phyloP scores from a whole-genome alignment of 2,888 invertebrate species.

The Hirtodrosophila trivittata region DNA sequence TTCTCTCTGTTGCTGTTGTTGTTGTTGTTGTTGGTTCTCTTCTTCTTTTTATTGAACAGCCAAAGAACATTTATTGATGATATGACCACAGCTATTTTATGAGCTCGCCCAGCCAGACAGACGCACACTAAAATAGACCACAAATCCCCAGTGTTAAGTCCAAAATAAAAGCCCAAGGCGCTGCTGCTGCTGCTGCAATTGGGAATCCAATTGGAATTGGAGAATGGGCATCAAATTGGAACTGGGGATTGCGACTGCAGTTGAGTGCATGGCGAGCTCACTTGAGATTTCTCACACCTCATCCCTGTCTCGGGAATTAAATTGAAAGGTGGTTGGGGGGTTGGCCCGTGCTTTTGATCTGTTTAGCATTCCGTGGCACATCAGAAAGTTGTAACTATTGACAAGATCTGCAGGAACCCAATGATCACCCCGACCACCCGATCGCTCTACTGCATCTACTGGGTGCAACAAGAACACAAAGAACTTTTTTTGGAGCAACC shows the following conservation, averaged over 20 bases:
- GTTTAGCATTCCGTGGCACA: slow-evolving; percentile 76
- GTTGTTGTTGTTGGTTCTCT: neutral
- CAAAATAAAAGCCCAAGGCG: slow-evolving; percentile 52
- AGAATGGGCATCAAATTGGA: slow-evolving; percentile 6
- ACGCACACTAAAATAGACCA: slow-evolving; percentile 66
- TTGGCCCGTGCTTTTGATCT: slow-evolving; percentile 68
- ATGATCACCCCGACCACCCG: neutral
- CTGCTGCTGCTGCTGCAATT: slow-evolving; percentile 25
- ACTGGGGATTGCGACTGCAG: slow-evolving; percentile 20
- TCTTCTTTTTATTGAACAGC: slow-evolving; percentile 68
- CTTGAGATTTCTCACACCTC: slow-evolving; percentile 75
- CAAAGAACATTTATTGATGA: slow-evolving; percentile 69
- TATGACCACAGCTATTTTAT: slow-evolving; percentile 76
- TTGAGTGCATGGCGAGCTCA: slow-evolving; percentile 61
- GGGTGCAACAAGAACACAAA: slow-evolving; percentile 3
- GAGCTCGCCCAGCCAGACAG: slow-evolving; percentile 40
- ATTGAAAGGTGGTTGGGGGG: slow-evolving; percentile 1
- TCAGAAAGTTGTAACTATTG: slow-evolving; percentile 75
- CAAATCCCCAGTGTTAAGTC: slow-evolving; percentile 70
- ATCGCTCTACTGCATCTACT: slow-evolving; percentile 6
- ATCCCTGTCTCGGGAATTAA: slow-evolving; percentile 19
- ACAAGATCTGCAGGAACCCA: slow-evolving; percentile 57
- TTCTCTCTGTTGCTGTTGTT: slow-evolving; percentile 49
- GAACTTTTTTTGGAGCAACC: slow-evolving; percentile 43
- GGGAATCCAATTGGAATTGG: slow-evolving; percentile 13